Evolutionary conservation across 2,113 vertebrate species (phyloP).

Genomic region (Notarius lentiginosus): DNA sequence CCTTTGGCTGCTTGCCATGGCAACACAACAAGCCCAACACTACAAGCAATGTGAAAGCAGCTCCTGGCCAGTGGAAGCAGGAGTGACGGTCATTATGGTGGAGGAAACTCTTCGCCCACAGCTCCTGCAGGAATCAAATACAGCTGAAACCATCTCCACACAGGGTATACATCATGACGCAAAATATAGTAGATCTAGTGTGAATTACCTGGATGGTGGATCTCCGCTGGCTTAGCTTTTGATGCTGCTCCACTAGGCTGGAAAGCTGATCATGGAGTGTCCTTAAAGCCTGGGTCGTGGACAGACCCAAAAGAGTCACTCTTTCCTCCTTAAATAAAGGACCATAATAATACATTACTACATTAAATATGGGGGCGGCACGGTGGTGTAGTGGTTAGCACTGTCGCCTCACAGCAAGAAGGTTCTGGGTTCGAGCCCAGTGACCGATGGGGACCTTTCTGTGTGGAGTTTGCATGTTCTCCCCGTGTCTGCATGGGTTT

Average conservation of each 20-base stretch:
- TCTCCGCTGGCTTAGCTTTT: slow-evolving; percentile 73
- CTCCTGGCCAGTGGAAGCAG: slow-evolving; percentile 95
- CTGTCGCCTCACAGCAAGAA: too few species aligned
- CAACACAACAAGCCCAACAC: slow-evolving; percentile 86
- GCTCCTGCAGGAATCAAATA: slow-evolving; percentile 71
- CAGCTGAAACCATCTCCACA: slow-evolving; percentile 10
- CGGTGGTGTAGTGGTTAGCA: too few species aligned
- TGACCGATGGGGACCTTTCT: too few species aligned
- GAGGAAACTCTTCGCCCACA: slow-evolving; percentile 86
- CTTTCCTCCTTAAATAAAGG: slow-evolving; percentile 77
- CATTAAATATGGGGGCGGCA: neutral
- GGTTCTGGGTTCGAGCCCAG: too few species aligned
- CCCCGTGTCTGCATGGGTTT: too few species aligned
- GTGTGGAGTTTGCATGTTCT: too few species aligned
- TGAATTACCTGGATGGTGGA: slow-evolving; percentile 77
- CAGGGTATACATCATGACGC: neutral
- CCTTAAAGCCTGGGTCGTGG: slow-evolving; percentile 84
- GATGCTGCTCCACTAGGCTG: slow-evolving; percentile 82
- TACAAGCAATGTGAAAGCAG: slow-evolving; percentile 85
- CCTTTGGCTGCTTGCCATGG: slow-evolving; percentile 86
- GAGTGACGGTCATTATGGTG: slow-evolving; percentile 92
- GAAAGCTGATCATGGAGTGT: slow-evolving; percentile 86
- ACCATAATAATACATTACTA: neutral
- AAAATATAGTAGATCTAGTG: neutral
- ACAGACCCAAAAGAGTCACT: slow-evolving; percentile 82